Evolutionary conservation across 1,140 invertebrate genomes (phyloP), one percentile per base, ranked within the genome.

Genomic region (Leptinotarsa texana): DNA sequence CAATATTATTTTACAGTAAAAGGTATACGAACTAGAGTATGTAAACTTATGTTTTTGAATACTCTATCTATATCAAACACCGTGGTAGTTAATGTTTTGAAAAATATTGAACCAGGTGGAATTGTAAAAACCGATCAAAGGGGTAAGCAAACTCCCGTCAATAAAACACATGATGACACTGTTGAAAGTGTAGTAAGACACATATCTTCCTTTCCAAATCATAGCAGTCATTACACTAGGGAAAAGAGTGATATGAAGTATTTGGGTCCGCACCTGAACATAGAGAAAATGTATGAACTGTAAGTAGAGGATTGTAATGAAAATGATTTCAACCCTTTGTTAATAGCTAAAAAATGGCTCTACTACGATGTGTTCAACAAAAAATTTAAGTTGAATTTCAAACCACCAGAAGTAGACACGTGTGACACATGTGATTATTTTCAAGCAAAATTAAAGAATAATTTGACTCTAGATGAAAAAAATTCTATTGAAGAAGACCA

Each of bases 1-100:
- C 22, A 51, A n/a, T 70, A 70, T 51, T 51, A 70, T 70, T 70
- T 70, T 70, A 70, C 68, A 70, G 68, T 70, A 57, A 70, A 70
- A n/a, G 48, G 48, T 21, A 13, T 21, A 70, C 69, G 18, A 70
- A 51, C 48, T 70, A 51, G 21, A 51, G 69, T 70, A 51, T 70
- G 69, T 70, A 70, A 70, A 51, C 47, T 70, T 70, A 70, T 68
- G 48, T 70, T 70, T 70, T 70, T 70, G 27, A 70, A 70, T 22
- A 51, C 69, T 1, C 69, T 70, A n/a, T 70, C 69, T 70, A 70
- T 70, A 49, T 70, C 69, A 51, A 70, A 70, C 66, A 68, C 27
- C 13, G 66, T 68, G 4, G 66, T 68, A 42, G 66, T 68, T 33
- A 68, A 68, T 68, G 27, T 68, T 68, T 68, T 33, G 27, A 42